phyloP scores from a whole-genome alignment of 2,113 vertebrate species.

The Chauna torquata region DNA sequence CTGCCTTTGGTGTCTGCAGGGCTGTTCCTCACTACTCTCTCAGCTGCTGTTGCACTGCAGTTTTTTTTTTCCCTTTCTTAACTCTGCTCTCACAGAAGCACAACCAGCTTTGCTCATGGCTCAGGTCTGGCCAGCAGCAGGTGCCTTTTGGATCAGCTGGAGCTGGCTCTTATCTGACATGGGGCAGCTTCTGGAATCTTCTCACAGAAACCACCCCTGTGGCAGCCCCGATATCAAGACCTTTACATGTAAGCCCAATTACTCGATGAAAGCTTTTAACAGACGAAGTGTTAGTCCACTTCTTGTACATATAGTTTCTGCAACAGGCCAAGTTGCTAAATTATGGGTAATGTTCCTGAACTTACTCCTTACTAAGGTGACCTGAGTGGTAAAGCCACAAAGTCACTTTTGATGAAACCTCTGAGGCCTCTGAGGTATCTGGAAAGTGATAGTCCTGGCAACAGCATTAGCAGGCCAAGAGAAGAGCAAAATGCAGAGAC shows the following conservation, averaged over 20 bases:
- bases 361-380: not conserved
- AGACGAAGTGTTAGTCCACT: not conserved
- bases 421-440: not conserved
- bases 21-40: too few relatives aligned
- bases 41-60: too few relatives aligned
- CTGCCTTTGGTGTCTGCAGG: too few relatives aligned
- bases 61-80: too few relatives aligned
- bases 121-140: too few relatives aligned
- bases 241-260: not conserved
- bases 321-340: not conserved
- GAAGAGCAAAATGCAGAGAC: not conserved
- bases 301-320: accelerated
- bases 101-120: too few relatives aligned
- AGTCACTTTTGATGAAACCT: not conserved
- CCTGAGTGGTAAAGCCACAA: not conserved
- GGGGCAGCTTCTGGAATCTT: too few relatives aligned
- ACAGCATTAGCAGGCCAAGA: not conserved
- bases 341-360: not conserved
- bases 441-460: not conserved
- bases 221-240: too few relatives aligned
- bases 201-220: too few relatives aligned
- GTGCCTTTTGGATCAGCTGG: too few relatives aligned
- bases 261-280: not conserved
- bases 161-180: too few relatives aligned
- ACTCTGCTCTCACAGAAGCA: too few relatives aligned